phyloP scores from a whole-genome alignment of 2,113 vertebrate genomes.

The Neopipo cinnamomea region DNA sequence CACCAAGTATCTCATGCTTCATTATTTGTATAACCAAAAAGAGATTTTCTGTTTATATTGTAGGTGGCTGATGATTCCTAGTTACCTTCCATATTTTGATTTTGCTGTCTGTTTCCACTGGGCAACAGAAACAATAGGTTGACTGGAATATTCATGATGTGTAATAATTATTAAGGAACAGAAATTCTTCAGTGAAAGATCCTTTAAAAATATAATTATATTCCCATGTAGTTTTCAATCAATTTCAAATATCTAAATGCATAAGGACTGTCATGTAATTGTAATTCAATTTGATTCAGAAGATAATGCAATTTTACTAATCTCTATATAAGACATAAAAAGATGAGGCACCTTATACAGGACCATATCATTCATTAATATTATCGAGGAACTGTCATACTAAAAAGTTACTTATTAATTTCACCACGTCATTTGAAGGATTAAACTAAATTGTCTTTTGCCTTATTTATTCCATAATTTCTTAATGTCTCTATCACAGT shows the following conservation, averaged over 20 bases:
- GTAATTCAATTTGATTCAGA: slow-evolving; percentile 53
- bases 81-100: not conserved
- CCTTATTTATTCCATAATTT: slow-evolving; percentile 71
- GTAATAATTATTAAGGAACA: not conserved
- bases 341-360: slow-evolving; percentile 40
- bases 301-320: slow-evolving; percentile 58
- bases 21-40: not conserved
- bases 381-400: slow-evolving; percentile 59
- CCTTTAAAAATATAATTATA: slow-evolving; percentile 34
- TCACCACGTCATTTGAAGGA: slow-evolving; percentile 41
- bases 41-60: not conserved
- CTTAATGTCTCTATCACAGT: slow-evolving; percentile 8
- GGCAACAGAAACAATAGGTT: not conserved
- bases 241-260: slow-evolving; percentile 55
- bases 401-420: slow-evolving; percentile 60
- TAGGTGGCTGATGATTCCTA: not conserved
- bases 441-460: slow-evolving; percentile 58
- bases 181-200: not conserved
- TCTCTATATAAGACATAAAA: slow-evolving; percentile 54
- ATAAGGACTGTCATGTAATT: slow-evolving; percentile 33
- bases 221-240: not conserved
- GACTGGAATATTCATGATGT: not conserved
- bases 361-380: slow-evolving; percentile 57
- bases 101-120: not conserved
- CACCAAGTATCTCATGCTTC: not conserved